Percentiles rank a stretch among this genome's conserved stretches.
These are phyloP conservation scores for Meloidogyne chitwoodi DNA, from an alignment of 1,140 invertebrate genomes.

Conservation along the genomic window DNA sequence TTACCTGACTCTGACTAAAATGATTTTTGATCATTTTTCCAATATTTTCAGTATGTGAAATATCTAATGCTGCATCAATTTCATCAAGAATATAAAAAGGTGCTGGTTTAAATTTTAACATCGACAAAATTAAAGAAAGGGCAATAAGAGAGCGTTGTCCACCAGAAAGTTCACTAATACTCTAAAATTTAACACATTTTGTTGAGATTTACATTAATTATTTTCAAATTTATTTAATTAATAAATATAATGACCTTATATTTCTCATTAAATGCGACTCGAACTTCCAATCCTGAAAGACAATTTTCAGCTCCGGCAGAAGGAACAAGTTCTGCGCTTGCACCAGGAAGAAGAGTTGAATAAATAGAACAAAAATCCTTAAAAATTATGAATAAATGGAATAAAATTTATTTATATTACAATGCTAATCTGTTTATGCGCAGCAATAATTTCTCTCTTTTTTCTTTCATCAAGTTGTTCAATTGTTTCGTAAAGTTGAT, in stretches of 20 bases:
- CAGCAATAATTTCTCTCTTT: constrained; percentile 35
- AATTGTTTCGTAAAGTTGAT: constrained; percentile 35
- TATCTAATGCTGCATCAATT: constrained; percentile 94
- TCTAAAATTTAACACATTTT: no score
- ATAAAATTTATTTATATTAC: background rate
- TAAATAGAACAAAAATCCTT: constrained; percentile 94
- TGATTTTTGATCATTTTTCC: constrained; percentile 88
- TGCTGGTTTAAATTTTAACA: constrained; percentile 93
- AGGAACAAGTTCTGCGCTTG: constrained; percentile 77
- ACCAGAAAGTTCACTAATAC: constrained; percentile 76
- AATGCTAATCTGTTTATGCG: constrained; percentile 35
- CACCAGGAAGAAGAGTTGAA: constrained; percentile 79
- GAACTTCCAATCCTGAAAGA: constrained; percentile 30
- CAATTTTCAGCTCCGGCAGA: constrained; percentile 65
- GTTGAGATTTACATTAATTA: constrained; percentile 69
- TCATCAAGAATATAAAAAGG: constrained; percentile 98
- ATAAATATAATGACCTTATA: constrained; percentile 70
- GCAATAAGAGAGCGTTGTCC: constrained; percentile 81
- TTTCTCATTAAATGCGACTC: constrained; percentile 78
- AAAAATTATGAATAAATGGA: constrained; percentile 18
- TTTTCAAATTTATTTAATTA: background rate
- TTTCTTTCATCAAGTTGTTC: constrained; percentile 47
- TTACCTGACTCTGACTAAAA: constrained; percentile 85
- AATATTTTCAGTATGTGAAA: constrained; percentile 98
- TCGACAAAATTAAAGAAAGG: constrained; percentile 87